Percentiles rank a stretch among this genome's conserved stretches.
These are phyloP conservation scores for Aythya baeri DNA, from an alignment of 2,113 vertebrate species.

Conservation along the genomic window DNA sequence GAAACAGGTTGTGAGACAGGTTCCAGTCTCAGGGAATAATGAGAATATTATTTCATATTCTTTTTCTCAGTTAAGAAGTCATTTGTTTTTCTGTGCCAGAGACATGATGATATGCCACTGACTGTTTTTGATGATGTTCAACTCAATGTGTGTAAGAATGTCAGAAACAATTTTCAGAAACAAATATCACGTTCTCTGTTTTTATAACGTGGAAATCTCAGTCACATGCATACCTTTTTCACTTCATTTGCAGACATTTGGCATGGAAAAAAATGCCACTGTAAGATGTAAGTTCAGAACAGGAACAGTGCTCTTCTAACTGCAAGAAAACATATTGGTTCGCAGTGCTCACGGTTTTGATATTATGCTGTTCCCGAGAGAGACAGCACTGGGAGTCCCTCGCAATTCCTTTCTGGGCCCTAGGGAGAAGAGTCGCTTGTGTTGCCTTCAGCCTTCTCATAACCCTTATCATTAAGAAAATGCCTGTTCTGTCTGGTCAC, in stretches of 20 bases:
- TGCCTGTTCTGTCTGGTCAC: not conserved
- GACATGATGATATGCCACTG: not conserved
- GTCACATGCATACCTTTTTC: not conserved
- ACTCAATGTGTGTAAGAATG: not conserved
- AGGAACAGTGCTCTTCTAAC: not conserved
- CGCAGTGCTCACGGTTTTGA: accelerated
- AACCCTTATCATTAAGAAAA: not conserved
- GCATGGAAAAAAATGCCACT: not conserved
- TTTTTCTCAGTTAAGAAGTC: not conserved
- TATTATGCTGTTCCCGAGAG: not conserved
- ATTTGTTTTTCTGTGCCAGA: not conserved
- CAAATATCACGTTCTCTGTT: not conserved
- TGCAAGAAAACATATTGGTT: not conserved
- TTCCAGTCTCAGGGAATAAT: not conserved
- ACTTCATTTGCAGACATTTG: not conserved
- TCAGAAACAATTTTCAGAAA: not conserved
- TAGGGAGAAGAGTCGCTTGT: not conserved
- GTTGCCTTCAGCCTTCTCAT: not conserved
- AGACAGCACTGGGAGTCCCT: not conserved
- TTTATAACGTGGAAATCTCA: not conserved
- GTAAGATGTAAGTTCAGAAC: not conserved
- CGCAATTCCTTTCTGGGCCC: not conserved
- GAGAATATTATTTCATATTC: not conserved
- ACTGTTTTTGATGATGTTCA: not conserved
- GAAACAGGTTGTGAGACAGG: not conserved